Base-by-base conservation (phyloP, 2,113 vertebrate genomes). In the Mormyrus iriodes region DNA sequence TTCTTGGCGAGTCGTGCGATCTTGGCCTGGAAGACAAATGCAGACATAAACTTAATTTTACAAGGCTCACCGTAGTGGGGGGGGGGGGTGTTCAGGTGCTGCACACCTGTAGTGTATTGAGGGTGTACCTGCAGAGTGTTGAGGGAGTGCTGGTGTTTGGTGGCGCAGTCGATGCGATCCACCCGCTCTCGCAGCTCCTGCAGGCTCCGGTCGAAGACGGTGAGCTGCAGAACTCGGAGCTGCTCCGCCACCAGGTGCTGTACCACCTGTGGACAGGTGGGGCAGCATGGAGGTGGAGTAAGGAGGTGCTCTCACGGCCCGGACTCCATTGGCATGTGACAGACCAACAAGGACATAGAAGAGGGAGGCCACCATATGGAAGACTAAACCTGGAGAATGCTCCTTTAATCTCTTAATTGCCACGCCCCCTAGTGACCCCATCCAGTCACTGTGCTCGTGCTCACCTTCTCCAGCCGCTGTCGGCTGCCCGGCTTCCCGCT, bases 1-100 rank as follows among this genome's bases (percentile, higher is more conserved):
- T 98, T 97, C 94, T 99, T 99, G n/a, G 97, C 95, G 90, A 99
- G 94, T 90, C 97, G 96, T 1, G 97, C 92, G 89, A 99, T 97
- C 94, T 98, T 99, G 92, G 97, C 96, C 98, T 99, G 90, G 90
- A 93, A 79, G 92, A 58, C 88, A 82, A 65, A 85, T 58, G 73
- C 15, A 24, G 49, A 17, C 13, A 65, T 9, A 1, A 1, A 5
- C 27, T 10, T 21, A n/a, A n/a, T 1, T 31, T 79, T 39, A 44
- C 49, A 55, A 31, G 51, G 35, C 21, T 48, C 44, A 1, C 58
- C 5, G 12, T 5, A n/a, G 13, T 13, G 3, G 5, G 35, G 24
- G 5, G 51, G 35, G 2, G 46, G 83, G 3, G 51, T 9, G 24
- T 8, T 52, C 69, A 17, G 65, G 13, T 10, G 3, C 17, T 8